A percentile compares a stretch with the other conserved stretches of the same genome.
phyloP scores from a whole-genome alignment of 2,888 invertebrate species.

The Ennomos fuscantarius region DNA sequence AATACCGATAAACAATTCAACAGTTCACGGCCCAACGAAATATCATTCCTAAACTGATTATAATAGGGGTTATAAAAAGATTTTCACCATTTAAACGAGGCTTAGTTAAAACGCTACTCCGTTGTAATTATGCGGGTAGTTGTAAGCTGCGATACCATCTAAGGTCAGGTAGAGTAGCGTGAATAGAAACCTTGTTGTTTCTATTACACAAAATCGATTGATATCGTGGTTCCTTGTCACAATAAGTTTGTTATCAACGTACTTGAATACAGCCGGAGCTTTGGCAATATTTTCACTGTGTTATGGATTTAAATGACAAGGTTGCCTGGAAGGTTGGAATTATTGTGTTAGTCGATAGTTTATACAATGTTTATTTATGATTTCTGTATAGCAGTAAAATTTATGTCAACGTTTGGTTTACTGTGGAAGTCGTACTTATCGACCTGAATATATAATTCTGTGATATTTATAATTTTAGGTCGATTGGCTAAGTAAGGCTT shows the following conservation, averaged over 20 bases:
- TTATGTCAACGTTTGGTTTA: slow-evolving; percentile 37
- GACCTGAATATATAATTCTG: neutral
- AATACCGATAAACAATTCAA: too few species aligned
- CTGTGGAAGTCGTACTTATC: slow-evolving; percentile 7
- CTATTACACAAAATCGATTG: slow-evolving; percentile 1
- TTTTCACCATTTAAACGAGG: slow-evolving; percentile 22
- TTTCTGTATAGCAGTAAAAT: slow-evolving; percentile 41
- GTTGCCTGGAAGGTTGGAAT: slow-evolving; percentile 7
- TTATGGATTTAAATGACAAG: neutral
- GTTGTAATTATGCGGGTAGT: slow-evolving; percentile 41
- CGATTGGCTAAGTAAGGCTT: too few species aligned
- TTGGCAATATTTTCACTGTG: neutral
- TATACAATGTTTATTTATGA: slow-evolving; percentile 53
- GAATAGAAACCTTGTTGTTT: slow-evolving; percentile 38
- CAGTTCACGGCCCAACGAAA: too few species aligned
- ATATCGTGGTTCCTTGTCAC: slow-evolving; percentile 15
- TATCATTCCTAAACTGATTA: neutral
- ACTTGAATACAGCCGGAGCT: neutral
- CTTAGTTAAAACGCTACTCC: slow-evolving; percentile 31
- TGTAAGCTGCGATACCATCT: slow-evolving; percentile 40
- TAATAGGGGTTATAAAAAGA: slow-evolving; percentile 12
- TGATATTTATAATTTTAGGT: too few species aligned
- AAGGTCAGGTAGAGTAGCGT: slow-evolving; percentile 43
- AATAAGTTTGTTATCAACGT: slow-evolving; percentile 4
- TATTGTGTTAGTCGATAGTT: slow-evolving; percentile 42